Conservation (phyloP, 2,113 vertebrate genomes). For the Bufo bufo region DNA sequence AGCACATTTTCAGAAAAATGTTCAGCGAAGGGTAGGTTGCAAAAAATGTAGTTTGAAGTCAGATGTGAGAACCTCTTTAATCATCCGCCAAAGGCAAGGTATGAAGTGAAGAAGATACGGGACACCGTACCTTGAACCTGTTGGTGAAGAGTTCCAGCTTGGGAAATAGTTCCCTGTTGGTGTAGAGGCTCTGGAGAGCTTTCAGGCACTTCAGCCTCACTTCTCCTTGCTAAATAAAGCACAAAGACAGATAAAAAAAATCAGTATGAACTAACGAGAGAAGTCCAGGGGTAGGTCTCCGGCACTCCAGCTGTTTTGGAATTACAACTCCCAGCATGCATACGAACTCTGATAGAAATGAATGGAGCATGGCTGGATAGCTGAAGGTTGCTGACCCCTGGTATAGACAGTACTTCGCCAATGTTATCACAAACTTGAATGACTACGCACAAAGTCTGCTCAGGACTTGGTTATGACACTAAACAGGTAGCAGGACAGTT, state of each 20-base stretch:
- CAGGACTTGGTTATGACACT: too few relatives aligned
- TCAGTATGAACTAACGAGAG: background rate
- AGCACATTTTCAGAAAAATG: background rate
- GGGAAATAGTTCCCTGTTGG: slow-evolving; percentile 95
- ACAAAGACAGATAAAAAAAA: background rate
- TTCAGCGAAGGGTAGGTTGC: too few relatives aligned
- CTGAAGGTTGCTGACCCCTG: too few relatives aligned
- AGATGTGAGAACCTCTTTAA: background rate
- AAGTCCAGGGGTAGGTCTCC: background rate
- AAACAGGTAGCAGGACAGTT: too few relatives aligned
- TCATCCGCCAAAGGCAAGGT: background rate
- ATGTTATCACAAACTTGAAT: too few relatives aligned
- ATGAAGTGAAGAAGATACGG: background rate
- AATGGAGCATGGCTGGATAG: too few relatives aligned
- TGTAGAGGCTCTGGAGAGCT: slow-evolving; percentile 96
- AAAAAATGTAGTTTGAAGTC: background rate
- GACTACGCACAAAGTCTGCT: too few relatives aligned
- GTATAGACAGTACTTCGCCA: too few relatives aligned
- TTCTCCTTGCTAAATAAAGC: slow-evolving; percentile 91
- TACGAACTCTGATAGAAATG: too few relatives aligned
- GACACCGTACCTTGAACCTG: slow-evolving; percentile 88
- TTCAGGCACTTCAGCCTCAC: slow-evolving; percentile 98
- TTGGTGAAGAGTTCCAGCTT: slow-evolving; percentile 98
- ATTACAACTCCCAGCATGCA: too few relatives aligned
- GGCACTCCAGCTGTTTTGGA: background rate